A percentile compares a stretch with the other conserved stretches of the same genome.
Conservation (phyloP, 2,113 vertebrate genomes). For the Vulpes ferrilata region DNA sequence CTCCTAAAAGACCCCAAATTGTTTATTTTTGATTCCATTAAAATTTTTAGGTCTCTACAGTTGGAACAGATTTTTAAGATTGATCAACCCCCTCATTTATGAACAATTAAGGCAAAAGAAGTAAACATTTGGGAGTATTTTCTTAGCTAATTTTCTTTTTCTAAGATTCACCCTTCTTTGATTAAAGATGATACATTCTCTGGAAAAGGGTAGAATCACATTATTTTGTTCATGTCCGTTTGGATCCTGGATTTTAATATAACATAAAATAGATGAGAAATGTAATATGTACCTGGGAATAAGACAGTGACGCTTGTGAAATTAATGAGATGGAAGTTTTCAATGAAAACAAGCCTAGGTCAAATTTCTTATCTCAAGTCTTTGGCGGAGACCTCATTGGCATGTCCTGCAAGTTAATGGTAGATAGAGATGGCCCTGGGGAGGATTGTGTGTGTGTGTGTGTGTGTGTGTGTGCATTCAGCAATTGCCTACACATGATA, state of each 20-base stretch:
- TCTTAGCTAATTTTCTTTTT: slow-evolving; percentile 16
- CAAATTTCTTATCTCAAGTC: slow-evolving; percentile 61
- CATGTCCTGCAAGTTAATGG: slow-evolving; percentile 39
- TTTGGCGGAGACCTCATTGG: slow-evolving; percentile 13
- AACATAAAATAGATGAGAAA: not conserved
- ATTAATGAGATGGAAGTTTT: slow-evolving; percentile 59
- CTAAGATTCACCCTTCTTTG: not conserved
- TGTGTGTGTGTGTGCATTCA: not conserved
- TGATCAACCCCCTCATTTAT: not conserved
- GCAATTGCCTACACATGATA: not conserved
- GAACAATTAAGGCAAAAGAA: not conserved
- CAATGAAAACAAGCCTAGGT: slow-evolving; percentile 48
- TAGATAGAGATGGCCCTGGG: not conserved
- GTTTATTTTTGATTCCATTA: not conserved
- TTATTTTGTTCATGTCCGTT: not conserved
- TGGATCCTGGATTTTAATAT: slow-evolving; percentile 45
- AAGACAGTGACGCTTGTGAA: slow-evolving; percentile 37
- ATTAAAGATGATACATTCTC: slow-evolving; percentile 36
- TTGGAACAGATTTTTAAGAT: slow-evolving; percentile 21
- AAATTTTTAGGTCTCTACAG: not conserved
- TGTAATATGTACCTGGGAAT: not conserved
- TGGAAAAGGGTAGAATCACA: not conserved
- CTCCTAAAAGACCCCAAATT: not conserved
- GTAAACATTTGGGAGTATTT: not conserved
- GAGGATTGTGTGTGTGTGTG: too few relatives aligned